Evolutionary conservation across 2,888 invertebrate genomes (phyloP).

Genomic region (Carterocephalus palaemon): DNA sequence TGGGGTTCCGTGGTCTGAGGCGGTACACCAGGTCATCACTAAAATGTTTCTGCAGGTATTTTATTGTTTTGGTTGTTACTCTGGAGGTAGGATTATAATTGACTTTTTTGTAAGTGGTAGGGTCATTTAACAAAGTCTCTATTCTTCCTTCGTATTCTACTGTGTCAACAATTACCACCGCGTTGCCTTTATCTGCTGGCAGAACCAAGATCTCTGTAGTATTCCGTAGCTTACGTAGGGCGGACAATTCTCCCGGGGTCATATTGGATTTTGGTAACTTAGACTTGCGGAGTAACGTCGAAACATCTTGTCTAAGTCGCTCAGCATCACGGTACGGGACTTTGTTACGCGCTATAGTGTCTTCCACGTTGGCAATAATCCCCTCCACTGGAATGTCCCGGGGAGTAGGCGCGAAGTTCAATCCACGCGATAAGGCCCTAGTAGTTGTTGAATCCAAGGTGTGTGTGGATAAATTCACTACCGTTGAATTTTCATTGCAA

Average conservation of each 20-base stretch:
- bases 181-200: neutral
- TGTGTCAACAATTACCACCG: neutral
- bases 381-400: no score
- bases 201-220: neutral
- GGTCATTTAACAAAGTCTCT: neutral
- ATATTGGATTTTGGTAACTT: neutral
- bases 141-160: no score
- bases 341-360: neutral
- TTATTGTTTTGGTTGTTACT: neutral
- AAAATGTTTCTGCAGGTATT: neutral
- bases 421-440: no score
- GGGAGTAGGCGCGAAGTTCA: no score
- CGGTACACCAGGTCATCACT: neutral
- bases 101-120: neutral
- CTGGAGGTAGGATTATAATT: neutral
- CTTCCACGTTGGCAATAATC: no score
- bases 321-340: slow-evolving; percentile 1
- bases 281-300: neutral
- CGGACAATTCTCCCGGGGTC: no score
- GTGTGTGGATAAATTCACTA: no score
- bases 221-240: no score
- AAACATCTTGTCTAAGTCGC: slow-evolving; percentile 1
- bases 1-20: no score
- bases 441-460: no score
- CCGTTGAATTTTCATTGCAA: no score